These are phyloP conservation scores for Scaptomyza cyrtandrae DNA, from an alignment of 2,888 invertebrate genomes.

Conservation along the genomic window DNA sequence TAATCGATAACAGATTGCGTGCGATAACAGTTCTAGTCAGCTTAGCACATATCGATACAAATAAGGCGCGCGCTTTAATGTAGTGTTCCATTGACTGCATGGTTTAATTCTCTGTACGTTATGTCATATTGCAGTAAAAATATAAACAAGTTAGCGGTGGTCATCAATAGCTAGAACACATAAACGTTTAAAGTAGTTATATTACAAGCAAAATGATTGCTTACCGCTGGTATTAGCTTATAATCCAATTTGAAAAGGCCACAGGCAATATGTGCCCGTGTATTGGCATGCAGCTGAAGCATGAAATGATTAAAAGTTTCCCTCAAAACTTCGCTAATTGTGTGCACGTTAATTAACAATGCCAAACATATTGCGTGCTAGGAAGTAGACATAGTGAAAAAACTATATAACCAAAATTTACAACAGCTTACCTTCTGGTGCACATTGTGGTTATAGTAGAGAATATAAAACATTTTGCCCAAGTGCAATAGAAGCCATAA, in stretches of 20 bases:
- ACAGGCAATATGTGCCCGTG: conserved; percentile 55
- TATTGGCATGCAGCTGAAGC: conserved; percentile 48
- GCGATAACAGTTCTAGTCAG: neutral
- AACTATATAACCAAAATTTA: neutral
- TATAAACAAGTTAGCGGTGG: conserved; percentile 58
- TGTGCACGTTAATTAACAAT: conserved; percentile 19
- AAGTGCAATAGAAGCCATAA: conserved; percentile 53
- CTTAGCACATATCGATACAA: conserved; percentile 18
- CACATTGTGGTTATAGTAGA: conserved; percentile 49
- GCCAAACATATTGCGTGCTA: conserved; percentile 49
- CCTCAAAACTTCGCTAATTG: conserved; percentile 18
- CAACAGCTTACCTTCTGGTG: conserved; percentile 36
- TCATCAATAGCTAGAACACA: conserved; percentile 50
- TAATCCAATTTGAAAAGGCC: conserved; percentile 51
- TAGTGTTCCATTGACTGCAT: conserved; percentile 31
- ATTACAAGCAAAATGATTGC: neutral
- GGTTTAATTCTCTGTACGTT: conserved; percentile 52
- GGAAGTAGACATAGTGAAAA: neutral
- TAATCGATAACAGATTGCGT: neutral
- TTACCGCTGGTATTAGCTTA: conserved; percentile 55
- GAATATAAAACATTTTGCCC: conserved; percentile 47
- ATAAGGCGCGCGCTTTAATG: conserved; percentile 5
- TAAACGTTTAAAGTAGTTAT: rapidly evolving
- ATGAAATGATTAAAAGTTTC: conserved; percentile 54
- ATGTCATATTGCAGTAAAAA: conserved; percentile 68